Base-by-base conservation (phyloP, 1,140 invertebrate genomes). In the Tetraneura akinire region DNA sequence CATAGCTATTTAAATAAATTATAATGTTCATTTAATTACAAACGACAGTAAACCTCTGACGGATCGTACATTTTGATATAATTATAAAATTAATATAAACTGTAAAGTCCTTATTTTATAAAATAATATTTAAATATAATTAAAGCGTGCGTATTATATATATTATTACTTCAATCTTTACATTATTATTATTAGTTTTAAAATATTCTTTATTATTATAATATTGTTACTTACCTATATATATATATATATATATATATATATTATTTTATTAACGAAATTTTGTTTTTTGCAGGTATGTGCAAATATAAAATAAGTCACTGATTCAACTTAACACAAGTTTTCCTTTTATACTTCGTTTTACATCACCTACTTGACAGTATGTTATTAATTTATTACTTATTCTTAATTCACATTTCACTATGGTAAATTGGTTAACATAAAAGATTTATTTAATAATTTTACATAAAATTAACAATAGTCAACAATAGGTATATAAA, bases 201-300 rank as follows among this genome's bases (percentile, higher is more conserved):
- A 29, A 16, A 5, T 29, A 18, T 62, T 18, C 16, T 32, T 13
- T 9, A 26, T 29, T 18, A 32, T 29, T 9, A 29, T 8, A 16
- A 32, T 37, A 18, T 1, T 18, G 14, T 60, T 37, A 29, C 1
- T 21, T 55, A 55, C 21, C 21, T 29, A 60, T 5, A 26, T 29
- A n/a, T n/a, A n/a, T n/a, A n/a, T n/a, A 29, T 29, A 26, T 60
- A 29, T 29, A 8, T 14, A 14, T 26, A 29, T 53, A n/a, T 53
- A 3, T 55, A 23, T 55, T 3, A 8, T 55, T 55, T 21, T 6
- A 21, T 45, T 42, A 42, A 11, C 37, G n/a, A 6, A 37, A 11
- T 66, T 66, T 66, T 66, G n/a, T 66, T 66, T 42, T 66, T 66
- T 66, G 11, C 62, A 66, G 62, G 62, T 66, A 66, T 66, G 37